Percentiles rank a stretch among this genome's conserved stretches.
Conservation (phyloP, 1,140 invertebrate species). For the Zaprionus lachaisei region DNA sequence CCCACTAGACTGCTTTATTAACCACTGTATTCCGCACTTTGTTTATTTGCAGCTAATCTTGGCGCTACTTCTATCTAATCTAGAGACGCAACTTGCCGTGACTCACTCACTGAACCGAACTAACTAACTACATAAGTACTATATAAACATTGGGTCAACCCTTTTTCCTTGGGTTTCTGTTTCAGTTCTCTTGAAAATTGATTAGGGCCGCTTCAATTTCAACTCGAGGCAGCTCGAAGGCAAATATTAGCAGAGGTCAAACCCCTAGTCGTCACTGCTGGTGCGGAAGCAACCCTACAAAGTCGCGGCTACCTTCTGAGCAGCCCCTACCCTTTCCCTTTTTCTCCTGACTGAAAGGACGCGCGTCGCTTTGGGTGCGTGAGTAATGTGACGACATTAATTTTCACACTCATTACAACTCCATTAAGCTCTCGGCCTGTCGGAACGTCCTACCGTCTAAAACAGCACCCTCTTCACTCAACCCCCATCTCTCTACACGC, state of each 20-base stretch:
- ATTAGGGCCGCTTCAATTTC: conserved; percentile 64
- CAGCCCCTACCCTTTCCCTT: conserved; percentile 4
- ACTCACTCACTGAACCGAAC: conserved; percentile 16
- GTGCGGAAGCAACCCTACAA: conserved; percentile 24
- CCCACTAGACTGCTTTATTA: no score
- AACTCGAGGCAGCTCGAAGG: conserved; percentile 46
- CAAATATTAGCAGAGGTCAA: conserved; percentile 69
- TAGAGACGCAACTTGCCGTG: neutral
- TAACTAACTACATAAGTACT: conserved; percentile 8
- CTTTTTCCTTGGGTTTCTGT: conserved; percentile 15
- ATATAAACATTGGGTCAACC: conserved; percentile 25
- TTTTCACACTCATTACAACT: conserved; percentile 83
- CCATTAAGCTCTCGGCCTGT: conserved; percentile 64
- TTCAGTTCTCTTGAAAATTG: conserved; percentile 37
- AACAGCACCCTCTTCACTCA: conserved; percentile 19
- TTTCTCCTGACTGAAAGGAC: conserved; percentile 12
- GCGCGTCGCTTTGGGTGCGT: conserved; percentile 63
- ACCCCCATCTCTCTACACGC: neutral
- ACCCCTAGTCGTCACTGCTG: neutral
- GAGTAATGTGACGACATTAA: conserved; percentile 83
- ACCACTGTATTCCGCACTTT: no score
- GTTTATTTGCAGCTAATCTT: neutral
- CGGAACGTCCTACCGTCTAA: conserved; percentile 1
- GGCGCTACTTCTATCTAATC: conserved; percentile 1
- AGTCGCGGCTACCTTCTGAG: neutral